phyloP scores from a whole-genome alignment of 2,888 invertebrate species.

The Anorthoa munda region DNA sequence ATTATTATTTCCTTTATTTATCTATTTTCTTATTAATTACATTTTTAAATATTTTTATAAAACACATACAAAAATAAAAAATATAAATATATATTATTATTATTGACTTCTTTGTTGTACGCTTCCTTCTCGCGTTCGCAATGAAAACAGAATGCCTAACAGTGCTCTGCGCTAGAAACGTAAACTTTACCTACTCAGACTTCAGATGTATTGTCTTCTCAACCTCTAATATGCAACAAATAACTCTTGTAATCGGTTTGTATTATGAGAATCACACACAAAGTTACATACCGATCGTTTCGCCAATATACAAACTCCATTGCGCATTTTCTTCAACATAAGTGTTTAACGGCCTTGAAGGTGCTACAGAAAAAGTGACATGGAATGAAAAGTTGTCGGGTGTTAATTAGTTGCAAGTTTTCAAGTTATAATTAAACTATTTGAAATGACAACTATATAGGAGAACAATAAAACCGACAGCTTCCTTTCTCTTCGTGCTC shows the following conservation, averaged over 20 bases:
- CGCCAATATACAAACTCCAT: background rate
- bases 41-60: too few species aligned
- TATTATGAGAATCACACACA: constrained; percentile 12
- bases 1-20: too few species aligned
- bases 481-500: constrained; percentile 48
- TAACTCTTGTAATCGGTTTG: constrained; percentile 41
- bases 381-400: background rate
- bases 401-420: background rate
- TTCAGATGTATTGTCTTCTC: constrained; percentile 27
- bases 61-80: too few species aligned
- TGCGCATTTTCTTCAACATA: background rate
- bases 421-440: constrained; percentile 45
- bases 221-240: constrained; percentile 12
- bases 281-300: background rate
- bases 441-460: constrained; percentile 37
- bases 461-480: constrained; percentile 32
- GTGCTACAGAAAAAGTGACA: background rate
- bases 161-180: background rate
- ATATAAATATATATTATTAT: too few species aligned
- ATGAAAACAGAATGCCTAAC: constrained; percentile 8
- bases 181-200: constrained; percentile 10
- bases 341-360: accelerated
- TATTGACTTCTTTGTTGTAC: background rate
- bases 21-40: too few species aligned
- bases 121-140: constrained; percentile 10